These are phyloP conservation scores for Tigriopus californicus DNA, from an alignment of 2,888 invertebrate species.

Conservation along the genomic window DNA sequence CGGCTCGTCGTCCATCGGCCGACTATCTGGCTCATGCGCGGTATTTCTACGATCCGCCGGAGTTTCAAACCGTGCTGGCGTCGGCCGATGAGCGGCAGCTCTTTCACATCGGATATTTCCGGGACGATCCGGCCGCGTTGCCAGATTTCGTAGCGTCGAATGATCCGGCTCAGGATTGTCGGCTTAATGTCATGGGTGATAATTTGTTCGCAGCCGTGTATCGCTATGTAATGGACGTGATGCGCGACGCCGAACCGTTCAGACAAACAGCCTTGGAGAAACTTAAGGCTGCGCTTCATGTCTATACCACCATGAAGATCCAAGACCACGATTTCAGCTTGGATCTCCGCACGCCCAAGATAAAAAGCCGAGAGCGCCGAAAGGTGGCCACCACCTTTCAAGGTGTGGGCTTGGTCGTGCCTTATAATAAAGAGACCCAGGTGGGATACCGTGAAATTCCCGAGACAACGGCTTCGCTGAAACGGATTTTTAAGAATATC, in stretches of 20 bases:
- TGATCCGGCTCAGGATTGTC: constrained; percentile 44
- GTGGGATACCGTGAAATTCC: constrained; percentile 59
- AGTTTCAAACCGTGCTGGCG: constrained; percentile 45
- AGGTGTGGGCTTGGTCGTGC: constrained; percentile 64
- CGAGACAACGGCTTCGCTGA: constrained; percentile 30
- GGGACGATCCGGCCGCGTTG: constrained; percentile 53
- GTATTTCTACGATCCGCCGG: constrained; percentile 82
- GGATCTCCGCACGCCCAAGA: constrained; percentile 36
- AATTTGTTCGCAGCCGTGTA: constrained; percentile 60
- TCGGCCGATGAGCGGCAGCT: background rate
- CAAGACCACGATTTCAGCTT: constrained; percentile 35
- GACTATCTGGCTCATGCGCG: constrained; percentile 61
- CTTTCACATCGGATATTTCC: constrained; percentile 35
- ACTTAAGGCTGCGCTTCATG: constrained; percentile 40
- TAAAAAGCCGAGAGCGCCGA: constrained; percentile 40
- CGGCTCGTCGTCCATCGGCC: background rate
- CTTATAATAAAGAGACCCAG: constrained; percentile 55
- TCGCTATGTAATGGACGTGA: constrained; percentile 40
- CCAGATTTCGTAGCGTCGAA: constrained; percentile 62
- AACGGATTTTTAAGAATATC: constrained; percentile 12
- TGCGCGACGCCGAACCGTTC: constrained; percentile 32
- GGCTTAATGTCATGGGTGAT: constrained; percentile 48
- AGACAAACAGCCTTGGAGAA: constrained; percentile 24
- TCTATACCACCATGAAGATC: constrained; percentile 33
- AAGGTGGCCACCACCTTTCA: constrained; percentile 55